Evolutionary conservation across 2,888 invertebrate species (phyloP).

Genomic region (Cephus spinipes): DNA sequence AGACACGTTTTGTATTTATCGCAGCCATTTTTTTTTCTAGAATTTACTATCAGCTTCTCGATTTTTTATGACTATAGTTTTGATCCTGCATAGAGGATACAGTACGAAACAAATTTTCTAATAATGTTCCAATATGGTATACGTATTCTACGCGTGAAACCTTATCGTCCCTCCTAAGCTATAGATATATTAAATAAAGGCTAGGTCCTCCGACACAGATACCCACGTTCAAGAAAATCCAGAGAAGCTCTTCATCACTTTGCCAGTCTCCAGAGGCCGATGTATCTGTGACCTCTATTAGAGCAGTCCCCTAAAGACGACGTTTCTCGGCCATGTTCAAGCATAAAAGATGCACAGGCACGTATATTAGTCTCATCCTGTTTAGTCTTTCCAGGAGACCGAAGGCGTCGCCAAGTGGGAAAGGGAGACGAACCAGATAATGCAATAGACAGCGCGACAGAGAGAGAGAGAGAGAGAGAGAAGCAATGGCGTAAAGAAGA

Average conservation of each 20-base stretch:
- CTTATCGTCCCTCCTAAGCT: background rate
- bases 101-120: background rate
- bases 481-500: slow-evolving; percentile 10
- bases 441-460: background rate
- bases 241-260: background rate
- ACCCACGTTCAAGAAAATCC: background rate
- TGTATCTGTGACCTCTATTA: background rate
- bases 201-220: background rate
- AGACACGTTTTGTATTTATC: background rate
- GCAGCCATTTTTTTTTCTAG: background rate
- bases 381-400: slow-evolving; percentile 23
- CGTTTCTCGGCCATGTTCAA: background rate
- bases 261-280: background rate
- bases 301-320: background rate
- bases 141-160: background rate
- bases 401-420: slow-evolving; percentile 17
- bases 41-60: background rate
- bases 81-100: background rate
- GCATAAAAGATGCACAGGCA: background rate
- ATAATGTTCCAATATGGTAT: background rate
- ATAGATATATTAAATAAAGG: background rate
- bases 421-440: slow-evolving; percentile 15
- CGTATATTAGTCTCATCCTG: slow-evolving; percentile 21
- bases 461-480: slow-evolving; percentile 6
- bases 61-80: background rate